These are phyloP conservation scores for Podocnemis expansa DNA, from an alignment of 2,113 vertebrate species.

Conservation along the genomic window DNA sequence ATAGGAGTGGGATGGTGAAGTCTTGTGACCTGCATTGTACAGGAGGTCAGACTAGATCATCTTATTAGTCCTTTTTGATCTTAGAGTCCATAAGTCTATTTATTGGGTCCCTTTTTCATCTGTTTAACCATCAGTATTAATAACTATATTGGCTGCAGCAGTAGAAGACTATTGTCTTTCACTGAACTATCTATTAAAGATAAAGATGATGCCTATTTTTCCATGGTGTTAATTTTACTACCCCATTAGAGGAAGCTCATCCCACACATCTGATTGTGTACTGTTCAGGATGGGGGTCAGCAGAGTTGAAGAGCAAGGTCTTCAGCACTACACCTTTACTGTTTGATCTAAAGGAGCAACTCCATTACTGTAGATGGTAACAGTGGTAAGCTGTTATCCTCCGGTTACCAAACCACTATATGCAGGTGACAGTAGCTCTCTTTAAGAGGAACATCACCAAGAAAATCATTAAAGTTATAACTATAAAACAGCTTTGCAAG, in stretches of 20 bases:
- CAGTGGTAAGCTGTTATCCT: not conserved
- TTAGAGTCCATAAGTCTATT: not conserved
- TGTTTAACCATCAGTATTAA: not conserved
- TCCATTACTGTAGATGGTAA: not conserved
- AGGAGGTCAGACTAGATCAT: too few species aligned
- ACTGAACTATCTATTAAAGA: not conserved
- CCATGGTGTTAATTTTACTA: too few species aligned
- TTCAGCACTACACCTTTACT: not conserved
- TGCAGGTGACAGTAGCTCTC: not conserved
- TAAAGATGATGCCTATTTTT: not conserved
- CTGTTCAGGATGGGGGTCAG: not conserved
- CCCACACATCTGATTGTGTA: not conserved
- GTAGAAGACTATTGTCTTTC: not conserved
- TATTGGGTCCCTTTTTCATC: not conserved
- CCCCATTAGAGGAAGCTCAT: not conserved
- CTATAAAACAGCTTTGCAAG: not conserved
- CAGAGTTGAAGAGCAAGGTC: not conserved
- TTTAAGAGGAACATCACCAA: not conserved
- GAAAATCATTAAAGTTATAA: not conserved
- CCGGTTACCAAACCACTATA: not conserved
- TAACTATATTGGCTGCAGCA: not conserved
- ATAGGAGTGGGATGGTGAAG: too few species aligned
- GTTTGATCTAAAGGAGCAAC: not conserved
- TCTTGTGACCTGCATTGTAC: too few species aligned
- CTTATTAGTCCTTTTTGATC: too few species aligned